Conservation (phyloP, 2,888 invertebrate genomes). For the Coenonympha arcania region DNA sequence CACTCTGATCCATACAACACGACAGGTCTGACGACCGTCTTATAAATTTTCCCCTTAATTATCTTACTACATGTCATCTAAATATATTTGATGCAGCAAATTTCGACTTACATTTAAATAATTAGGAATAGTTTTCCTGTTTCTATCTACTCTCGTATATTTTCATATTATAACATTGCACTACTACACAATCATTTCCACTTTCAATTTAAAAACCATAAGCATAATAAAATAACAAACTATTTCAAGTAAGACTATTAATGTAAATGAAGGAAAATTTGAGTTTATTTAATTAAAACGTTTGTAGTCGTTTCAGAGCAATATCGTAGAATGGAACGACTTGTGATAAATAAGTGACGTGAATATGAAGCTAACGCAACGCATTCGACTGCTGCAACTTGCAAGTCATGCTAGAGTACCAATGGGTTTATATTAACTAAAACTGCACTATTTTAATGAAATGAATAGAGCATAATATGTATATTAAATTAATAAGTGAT, state of each 20-base stretch:
- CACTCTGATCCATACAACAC: too few species aligned
- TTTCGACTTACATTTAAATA: too few species aligned
- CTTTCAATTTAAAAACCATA: too few species aligned
- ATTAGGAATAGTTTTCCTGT: too few species aligned
- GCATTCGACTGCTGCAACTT: constrained; percentile 19
- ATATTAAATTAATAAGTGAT: background rate
- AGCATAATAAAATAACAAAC: too few species aligned
- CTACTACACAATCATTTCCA: too few species aligned
- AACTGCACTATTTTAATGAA: background rate
- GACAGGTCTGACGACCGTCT: too few species aligned
- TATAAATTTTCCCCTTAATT: too few species aligned
- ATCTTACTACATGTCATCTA: too few species aligned
- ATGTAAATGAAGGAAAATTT: background rate
- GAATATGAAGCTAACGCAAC: constrained; percentile 17
- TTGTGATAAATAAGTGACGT: constrained; percentile 22
- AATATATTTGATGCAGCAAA: too few species aligned
- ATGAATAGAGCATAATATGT: background rate
- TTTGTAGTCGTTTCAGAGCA: constrained; percentile 16
- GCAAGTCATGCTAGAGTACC: constrained; percentile 16
- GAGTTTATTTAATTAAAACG: constrained; percentile 19
- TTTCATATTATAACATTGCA: too few species aligned
- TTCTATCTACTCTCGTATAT: too few species aligned
- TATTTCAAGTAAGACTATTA: background rate
- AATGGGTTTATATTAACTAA: background rate
- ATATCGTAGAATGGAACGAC: constrained; percentile 16